phyloP scores from a whole-genome alignment of 2,888 invertebrate species.

The Coleophora deauratella region DNA sequence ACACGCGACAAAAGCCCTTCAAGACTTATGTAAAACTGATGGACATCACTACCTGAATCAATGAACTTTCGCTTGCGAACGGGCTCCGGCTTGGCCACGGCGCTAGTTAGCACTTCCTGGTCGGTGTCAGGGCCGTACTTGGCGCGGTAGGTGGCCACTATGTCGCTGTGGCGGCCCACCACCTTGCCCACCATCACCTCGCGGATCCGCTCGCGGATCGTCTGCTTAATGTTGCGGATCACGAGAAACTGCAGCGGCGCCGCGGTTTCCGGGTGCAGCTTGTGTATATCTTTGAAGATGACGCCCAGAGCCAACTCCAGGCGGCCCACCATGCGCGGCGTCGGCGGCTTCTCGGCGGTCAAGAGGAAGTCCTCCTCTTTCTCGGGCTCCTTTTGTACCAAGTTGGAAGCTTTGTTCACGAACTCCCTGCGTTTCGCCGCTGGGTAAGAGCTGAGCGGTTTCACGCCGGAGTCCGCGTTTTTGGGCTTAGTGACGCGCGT shows the following conservation, averaged over 20 bases:
- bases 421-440: slow-evolving; percentile 22
- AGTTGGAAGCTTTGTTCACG: slow-evolving; percentile 15
- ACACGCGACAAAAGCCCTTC: too few relatives aligned
- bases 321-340: slow-evolving; percentile 40
- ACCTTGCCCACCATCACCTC: slow-evolving; percentile 37
- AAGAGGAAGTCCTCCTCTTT: slow-evolving; percentile 17
- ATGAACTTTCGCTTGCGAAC: slow-evolving; percentile 15
- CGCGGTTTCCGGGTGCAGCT: slow-evolving; percentile 12
- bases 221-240: slow-evolving; percentile 39
- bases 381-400: slow-evolving; percentile 5
- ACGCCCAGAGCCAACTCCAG: slow-evolving; percentile 49
- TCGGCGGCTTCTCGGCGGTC: slow-evolving; percentile 29
- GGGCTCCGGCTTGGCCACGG: background rate
- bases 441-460: slow-evolving; percentile 22
- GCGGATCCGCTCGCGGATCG: slow-evolving; percentile 44
- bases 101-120: slow-evolving; percentile 15
- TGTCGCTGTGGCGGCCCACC: slow-evolving; percentile 27
- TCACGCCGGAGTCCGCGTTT: slow-evolving; percentile 15
- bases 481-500: slow-evolving; percentile 26
- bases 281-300: slow-evolving; percentile 41
- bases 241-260: slow-evolving; percentile 17
- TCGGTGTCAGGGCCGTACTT: slow-evolving; percentile 36
- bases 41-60: slow-evolving; percentile 31
- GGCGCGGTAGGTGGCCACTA: slow-evolving; percentile 36
- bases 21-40: too few relatives aligned